Base-by-base conservation (phyloP, 2,888 invertebrate species). In the Artemia sinica region DNA sequence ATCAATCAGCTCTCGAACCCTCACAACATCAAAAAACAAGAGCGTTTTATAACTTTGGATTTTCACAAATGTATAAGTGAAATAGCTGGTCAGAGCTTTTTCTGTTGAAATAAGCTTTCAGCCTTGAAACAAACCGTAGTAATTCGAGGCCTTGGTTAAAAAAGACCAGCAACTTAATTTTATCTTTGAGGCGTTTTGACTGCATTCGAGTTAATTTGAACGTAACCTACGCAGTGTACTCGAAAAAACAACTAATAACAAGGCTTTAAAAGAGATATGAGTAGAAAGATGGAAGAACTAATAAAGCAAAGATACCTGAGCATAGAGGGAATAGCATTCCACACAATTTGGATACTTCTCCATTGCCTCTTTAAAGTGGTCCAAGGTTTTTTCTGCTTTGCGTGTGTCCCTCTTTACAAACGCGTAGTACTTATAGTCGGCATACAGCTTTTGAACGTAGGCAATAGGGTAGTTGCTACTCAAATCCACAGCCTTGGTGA, bases 361-460 rank as follows among this genome's bases (percentile, higher is more conserved):
- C 49, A 89, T 81, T 18, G 88, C 85, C 71, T 83, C 81, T 75
- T 88, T 84, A 78, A 94, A 93, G 72, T 85, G 84, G 71, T 82
- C 79, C 76, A 89, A 82, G 1, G 87, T 86, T 74, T 83, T 81
- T 74, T 84, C 81, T 68, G 88, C 76, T 49, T 71, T 72, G 48
- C 71, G 65, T 10, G 58, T 51, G 76, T 86, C 84, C 74, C 82
- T 82, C 66, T 82, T 80, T 67, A 82, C 75, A 71, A 85, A 81
- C 49, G 86, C 85, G 63, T 58, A 58, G 75, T 84, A 81, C 74
- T 88, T 84, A 76, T 91, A 93, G 76, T 91, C 88, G 51, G 88
- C 87, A 78, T 91, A 94, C 76, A 89, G 89, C 78, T 91, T 92
- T 77, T 95, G 95, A 68, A 91, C 89, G 73, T 84, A 86, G 4